A percentile compares a stretch with the other conserved stretches of the same genome.
Evolutionary conservation across 35 echinoderm and acorn worm species (phyloP).

Genomic region (Strongylocentrotus purpuratus): DNA sequence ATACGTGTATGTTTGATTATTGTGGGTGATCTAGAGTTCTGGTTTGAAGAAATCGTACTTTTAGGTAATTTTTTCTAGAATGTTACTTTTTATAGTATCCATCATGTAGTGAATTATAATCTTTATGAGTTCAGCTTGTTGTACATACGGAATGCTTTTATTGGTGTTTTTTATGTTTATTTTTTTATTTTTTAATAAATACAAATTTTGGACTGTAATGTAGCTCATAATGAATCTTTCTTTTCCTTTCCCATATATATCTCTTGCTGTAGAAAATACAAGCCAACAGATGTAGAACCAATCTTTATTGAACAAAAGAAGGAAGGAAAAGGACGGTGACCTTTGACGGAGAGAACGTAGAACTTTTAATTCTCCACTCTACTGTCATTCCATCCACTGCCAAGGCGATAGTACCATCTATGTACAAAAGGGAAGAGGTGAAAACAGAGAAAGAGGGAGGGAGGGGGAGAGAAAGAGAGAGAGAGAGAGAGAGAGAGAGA

Average conservation of each 20-base stretch:
- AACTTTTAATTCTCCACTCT: conserved; percentile 1
- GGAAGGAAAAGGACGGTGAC: conserved; percentile 50
- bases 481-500: not conserved
- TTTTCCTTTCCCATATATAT: not conserved
- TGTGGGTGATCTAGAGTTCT: not conserved
- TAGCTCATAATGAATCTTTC: not conserved
- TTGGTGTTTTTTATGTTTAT: no score
- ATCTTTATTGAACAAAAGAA: conserved; percentile 84
- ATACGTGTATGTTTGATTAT: not conserved
- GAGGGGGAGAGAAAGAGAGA: not conserved
- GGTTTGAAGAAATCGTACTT: not conserved
- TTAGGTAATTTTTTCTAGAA: no score
- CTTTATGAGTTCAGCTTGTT: no score
- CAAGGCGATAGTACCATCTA: not conserved
- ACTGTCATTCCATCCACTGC: conserved; percentile 40
- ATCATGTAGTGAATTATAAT: no score
- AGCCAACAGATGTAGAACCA: conserved; percentile 77
- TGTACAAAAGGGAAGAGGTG: not conserved
- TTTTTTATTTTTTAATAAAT: no score
- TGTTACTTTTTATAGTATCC: no score
- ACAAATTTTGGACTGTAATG: no score
- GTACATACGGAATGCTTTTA: no score
- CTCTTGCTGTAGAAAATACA: conserved; percentile 74
- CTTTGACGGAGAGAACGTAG: not conserved
- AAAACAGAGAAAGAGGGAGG: not conserved